phyloP scores from a whole-genome alignment of 2,113 vertebrate genomes.

The Lampris megalopsis region DNA sequence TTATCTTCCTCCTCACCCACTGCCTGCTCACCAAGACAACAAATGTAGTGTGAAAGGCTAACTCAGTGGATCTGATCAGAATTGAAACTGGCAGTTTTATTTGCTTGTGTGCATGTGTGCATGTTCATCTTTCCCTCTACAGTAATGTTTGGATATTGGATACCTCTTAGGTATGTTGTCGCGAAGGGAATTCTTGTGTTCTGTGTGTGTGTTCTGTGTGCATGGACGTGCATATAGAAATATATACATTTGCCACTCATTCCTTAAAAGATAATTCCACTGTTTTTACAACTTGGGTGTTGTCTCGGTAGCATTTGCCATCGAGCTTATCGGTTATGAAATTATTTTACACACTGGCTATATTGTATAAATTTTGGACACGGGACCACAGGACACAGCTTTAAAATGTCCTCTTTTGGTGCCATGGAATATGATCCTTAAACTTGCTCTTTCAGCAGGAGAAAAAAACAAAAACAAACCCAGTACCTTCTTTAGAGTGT shows the following conservation, averaged over 20 bases:
- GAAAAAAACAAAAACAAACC: too few relatives aligned
- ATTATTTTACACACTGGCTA: too few relatives aligned
- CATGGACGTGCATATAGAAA: background rate
- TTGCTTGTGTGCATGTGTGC: background rate
- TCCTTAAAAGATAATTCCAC: background rate
- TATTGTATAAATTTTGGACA: too few relatives aligned
- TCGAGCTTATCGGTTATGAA: too few relatives aligned
- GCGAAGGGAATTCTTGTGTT: background rate
- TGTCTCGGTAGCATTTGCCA: too few relatives aligned
- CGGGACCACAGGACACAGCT: too few relatives aligned
- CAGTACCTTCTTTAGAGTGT: too few relatives aligned
- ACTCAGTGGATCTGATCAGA: slow-evolving; percentile 19
- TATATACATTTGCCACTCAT: slow-evolving; percentile 8
- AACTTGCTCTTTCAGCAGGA: too few relatives aligned
- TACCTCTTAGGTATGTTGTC: background rate
- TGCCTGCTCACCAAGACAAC: slow-evolving; percentile 4
- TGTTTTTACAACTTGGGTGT: background rate
- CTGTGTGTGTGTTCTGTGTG: slow-evolving; percentile 6
- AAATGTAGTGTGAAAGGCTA: slow-evolving; percentile 11
- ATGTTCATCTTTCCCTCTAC: background rate
- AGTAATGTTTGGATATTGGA: background rate
- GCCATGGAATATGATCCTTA: too few relatives aligned
- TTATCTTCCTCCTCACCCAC: slow-evolving; percentile 33
- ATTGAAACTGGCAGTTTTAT: slow-evolving; percentile 22
- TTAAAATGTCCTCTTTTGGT: too few relatives aligned